Evolutionary conservation across 2,113 vertebrate species (phyloP), one percentile per base, ranked within the genome.

Genomic region (Embiotoca jacksoni): DNA sequence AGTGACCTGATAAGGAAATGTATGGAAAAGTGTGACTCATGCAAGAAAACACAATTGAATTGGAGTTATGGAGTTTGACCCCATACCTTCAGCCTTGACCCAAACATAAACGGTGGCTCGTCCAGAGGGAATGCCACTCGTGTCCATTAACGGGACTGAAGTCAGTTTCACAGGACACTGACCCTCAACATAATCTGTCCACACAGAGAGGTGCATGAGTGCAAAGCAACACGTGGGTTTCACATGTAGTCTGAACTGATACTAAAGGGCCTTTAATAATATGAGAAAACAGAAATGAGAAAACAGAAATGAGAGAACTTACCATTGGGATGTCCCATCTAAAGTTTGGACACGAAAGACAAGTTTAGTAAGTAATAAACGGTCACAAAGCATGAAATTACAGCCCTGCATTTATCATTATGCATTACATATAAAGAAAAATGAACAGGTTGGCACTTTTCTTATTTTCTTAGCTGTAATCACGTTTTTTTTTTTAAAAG

Each of bases 31-130:
- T 44, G 30, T 41, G 16, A 35, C 14, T 30, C 23, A 7, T 4
- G 37, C 15, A 57, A 5, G 8, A 56, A 14, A 32, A 0, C 10
- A 39, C 56, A 23, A 33, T 15, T 3, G 7, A 36, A 14, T 36
- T 36, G 13, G 3, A 4, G 30, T 16, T 32, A 0, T 64, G 50
- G 23, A 23, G 0, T 52, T 32, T 6, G 15, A 50, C 36, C 69
- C 6, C 57, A 0, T 88, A 94, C 93, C 74, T 1, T 71, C n/a
- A 55, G 41, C 30, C 13, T 39, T 80, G 4, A 91, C 56, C 55
- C 66, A 63, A 6, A 90, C 82, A 6, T 0, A 39, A 66, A 92
- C 32, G 9, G n/a, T 59, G 66, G 93, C 53, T 14, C 15, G 56
- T 30, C 52, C 62, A 33, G 32, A 55, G 60, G 69, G 74, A 3